Evolutionary conservation across 2,888 invertebrate species (phyloP).

Genomic region (Sthenelais limicola): DNA sequence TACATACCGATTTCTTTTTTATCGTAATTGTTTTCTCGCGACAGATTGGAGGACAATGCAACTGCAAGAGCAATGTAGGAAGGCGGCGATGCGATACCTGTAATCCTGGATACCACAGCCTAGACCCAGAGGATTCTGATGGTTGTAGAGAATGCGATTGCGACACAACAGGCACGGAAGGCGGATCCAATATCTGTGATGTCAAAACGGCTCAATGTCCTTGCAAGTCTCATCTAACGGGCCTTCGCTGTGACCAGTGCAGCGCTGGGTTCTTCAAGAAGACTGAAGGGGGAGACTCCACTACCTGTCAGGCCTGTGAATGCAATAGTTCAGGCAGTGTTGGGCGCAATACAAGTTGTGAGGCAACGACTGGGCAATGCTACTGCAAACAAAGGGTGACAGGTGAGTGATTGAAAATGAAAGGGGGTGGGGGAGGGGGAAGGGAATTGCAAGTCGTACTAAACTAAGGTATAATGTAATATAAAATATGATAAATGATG

Average conservation of each 20-base stretch:
- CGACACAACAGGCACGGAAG: slow-evolving; percentile 14
- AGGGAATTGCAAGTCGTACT: no score
- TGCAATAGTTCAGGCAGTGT: slow-evolving; percentile 33
- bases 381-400: slow-evolving; percentile 11
- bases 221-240: slow-evolving; percentile 55
- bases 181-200: slow-evolving; percentile 9
- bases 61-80: slow-evolving; percentile 43
- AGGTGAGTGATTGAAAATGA: slow-evolving; percentile 12
- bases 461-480: no score
- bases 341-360: neutral
- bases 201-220: slow-evolving; percentile 49
- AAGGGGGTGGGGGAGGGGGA: no score
- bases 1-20: no score
- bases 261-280: slow-evolving; percentile 48
- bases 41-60: slow-evolving; percentile 50
- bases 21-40: no score
- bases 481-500: no score
- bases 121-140: slow-evolving; percentile 7
- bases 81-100: slow-evolving; percentile 44
- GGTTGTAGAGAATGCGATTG: slow-evolving; percentile 39
- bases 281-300: neutral
- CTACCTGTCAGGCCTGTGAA: slow-evolving; percentile 26
- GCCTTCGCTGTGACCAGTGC: slow-evolving; percentile 53
- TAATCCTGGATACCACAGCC: slow-evolving; percentile 22
- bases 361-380: slow-evolving; percentile 33